phyloP scores from a whole-genome alignment of 2,113 vertebrate species.

The Tenrec ecaudatus region DNA sequence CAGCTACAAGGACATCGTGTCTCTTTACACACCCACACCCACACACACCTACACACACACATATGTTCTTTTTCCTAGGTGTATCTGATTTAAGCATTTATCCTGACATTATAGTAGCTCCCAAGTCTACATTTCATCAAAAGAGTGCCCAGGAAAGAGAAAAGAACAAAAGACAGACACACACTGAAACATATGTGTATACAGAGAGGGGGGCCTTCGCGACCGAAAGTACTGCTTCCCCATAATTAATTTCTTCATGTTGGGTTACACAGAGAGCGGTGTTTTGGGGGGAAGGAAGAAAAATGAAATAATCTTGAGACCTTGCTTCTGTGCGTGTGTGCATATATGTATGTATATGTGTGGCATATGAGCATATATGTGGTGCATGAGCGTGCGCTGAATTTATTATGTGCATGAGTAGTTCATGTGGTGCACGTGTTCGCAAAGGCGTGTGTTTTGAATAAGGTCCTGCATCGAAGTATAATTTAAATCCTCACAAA shows the following conservation, averaged over 20 bases:
- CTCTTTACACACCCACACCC: neutral
- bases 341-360: neutral
- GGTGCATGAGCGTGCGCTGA: neutral
- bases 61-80: neutral
- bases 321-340: neutral
- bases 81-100: constrained; percentile 25
- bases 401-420: neutral
- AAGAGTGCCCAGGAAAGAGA: neutral
- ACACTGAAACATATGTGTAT: neutral
- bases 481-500: constrained; percentile 54
- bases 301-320: constrained; percentile 10
- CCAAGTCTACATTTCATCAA: constrained; percentile 31
- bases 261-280: neutral
- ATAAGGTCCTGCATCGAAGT: constrained; percentile 1
- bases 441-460: neutral
- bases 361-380: neutral
- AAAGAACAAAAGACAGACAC: neutral
- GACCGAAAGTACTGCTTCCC: neutral
- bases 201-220: neutral
- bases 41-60: no score
- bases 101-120: constrained; percentile 47
- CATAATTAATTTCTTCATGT: constrained; percentile 17
- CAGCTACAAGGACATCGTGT: neutral
- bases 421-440: neutral
- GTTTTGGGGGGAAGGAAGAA: constrained; percentile 11